Percentiles rank a stretch among this genome's conserved stretches.
These are phyloP conservation scores for Buphagus erythrorhynchus DNA, from an alignment of 2,797 vertebrate species.

Conservation along the genomic window DNA sequence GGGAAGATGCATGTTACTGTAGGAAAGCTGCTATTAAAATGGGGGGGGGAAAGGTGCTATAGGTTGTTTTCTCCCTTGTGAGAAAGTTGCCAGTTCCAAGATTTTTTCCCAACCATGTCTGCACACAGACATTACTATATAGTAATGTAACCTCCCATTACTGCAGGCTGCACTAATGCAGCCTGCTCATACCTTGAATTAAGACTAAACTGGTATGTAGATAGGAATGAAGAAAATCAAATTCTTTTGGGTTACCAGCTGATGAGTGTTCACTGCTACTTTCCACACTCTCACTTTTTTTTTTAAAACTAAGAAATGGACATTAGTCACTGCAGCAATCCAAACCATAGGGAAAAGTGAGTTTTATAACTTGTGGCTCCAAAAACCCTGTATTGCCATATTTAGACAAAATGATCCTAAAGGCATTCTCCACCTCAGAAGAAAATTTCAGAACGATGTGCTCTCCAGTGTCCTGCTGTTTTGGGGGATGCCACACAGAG, in stretches of 20 bases:
- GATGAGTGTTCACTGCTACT: constrained; percentile 5
- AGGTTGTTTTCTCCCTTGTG: no score
- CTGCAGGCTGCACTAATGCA: neutral
- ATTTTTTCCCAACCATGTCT: no score
- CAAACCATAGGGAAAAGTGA: neutral
- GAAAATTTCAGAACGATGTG: neutral
- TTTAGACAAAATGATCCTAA: constrained; percentile 6
- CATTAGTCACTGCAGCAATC: neutral
- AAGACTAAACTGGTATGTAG: neutral
- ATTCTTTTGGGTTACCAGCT: constrained; percentile 10
- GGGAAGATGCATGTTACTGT: no score
- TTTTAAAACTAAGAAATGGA: neutral
- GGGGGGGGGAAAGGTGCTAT: no score
- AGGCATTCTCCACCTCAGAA: neutral
- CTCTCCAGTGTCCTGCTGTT: accelerated
- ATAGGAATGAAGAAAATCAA: neutral
- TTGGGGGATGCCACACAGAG: accelerated
- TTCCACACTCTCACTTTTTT: neutral
- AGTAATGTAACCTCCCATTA: neutral
- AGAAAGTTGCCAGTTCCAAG: no score
- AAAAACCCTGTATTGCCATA: neutral
- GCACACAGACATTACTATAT: neutral
- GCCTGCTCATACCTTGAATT: neutral
- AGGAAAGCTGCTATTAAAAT: no score
- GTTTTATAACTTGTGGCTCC: neutral